A percentile compares a stretch with the other conserved stretches of the same genome.
Evolutionary conservation across 2,888 invertebrate genomes (phyloP).

Genomic region (Sinodicranocentrus sp.): DNA sequence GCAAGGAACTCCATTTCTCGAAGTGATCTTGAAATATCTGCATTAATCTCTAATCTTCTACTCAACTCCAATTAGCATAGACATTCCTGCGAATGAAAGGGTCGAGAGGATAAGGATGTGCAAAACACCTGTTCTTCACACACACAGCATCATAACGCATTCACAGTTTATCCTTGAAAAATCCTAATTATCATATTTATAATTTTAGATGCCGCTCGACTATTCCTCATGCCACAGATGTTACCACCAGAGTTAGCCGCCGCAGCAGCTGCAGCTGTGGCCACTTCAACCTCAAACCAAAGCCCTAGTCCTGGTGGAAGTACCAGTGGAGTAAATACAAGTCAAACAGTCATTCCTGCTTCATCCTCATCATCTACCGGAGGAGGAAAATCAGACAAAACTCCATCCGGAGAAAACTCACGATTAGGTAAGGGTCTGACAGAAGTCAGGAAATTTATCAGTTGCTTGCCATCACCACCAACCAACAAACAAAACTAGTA

Average conservation of each 20-base stretch:
- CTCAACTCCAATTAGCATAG: too few species aligned
- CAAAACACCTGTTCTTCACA: too few species aligned
- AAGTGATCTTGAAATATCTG: too few species aligned
- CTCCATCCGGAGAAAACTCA: constrained; percentile 61
- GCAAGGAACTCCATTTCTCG: too few species aligned
- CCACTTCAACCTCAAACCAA: constrained; percentile 53
- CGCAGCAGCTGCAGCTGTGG: constrained; percentile 54
- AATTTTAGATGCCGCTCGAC: constrained; percentile 73
- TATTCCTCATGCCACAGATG: constrained; percentile 74
- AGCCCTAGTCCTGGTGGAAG: constrained; percentile 44
- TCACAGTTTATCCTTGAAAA: too few species aligned
- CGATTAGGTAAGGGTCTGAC: constrained; percentile 60
- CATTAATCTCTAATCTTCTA: too few species aligned
- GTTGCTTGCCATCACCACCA: constrained; percentile 13
- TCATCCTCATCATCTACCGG: constrained; percentile 29
- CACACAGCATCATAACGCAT: too few species aligned
- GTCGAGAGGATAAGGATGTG: too few species aligned
- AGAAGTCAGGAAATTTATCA: constrained; percentile 19
- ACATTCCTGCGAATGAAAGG: too few species aligned
- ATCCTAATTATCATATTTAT: background rate
- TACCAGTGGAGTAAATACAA: constrained; percentile 14
- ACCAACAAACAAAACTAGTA: constrained; percentile 42
- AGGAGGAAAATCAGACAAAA: constrained; percentile 58
- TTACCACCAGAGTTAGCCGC: constrained; percentile 70
- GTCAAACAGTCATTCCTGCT: constrained; percentile 36